Conservation (phyloP, 2,888 invertebrate genomes). For the Drosophila affinis region DNA sequence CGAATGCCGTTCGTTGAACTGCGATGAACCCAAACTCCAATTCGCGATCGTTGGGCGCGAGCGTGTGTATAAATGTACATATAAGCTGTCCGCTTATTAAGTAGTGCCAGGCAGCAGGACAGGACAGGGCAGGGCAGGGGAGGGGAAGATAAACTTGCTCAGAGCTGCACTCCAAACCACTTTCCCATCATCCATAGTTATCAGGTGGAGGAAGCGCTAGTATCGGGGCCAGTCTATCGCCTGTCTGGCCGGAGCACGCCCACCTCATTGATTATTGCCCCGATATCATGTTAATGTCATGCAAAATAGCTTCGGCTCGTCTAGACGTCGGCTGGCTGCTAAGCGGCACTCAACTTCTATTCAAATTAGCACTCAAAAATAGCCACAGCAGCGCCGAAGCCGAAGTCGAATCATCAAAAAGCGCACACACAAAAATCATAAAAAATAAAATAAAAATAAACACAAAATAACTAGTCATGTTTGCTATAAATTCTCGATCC, state of each 20-base stretch:
- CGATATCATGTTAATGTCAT: conserved; percentile 53
- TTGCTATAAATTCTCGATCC: conserved; percentile 36
- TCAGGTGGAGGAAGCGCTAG: conserved; percentile 40
- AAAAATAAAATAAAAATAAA: conserved; percentile 9
- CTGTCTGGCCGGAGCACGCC: conserved; percentile 57
- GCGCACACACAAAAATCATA: neutral
- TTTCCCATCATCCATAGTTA: conserved; percentile 42
- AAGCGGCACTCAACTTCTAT: conserved; percentile 39
- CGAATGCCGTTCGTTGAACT: conserved; percentile 69
- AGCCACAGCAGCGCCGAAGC: conserved; percentile 13
- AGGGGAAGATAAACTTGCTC: conserved; percentile 51
- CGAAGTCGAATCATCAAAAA: conserved; percentile 32
- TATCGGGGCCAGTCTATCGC: conserved; percentile 51
- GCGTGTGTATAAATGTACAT: conserved; percentile 63
- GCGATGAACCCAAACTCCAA: conserved; percentile 40
- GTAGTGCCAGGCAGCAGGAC: neutral
- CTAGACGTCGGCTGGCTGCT: conserved; percentile 37
- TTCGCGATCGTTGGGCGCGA: conserved; percentile 41
- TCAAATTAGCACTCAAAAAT: conserved; percentile 44
- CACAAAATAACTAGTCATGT: conserved; percentile 31
- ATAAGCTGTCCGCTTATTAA: conserved; percentile 33
- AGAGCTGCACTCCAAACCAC: conserved; percentile 34
- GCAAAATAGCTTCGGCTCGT: conserved; percentile 45
- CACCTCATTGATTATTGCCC: conserved; percentile 35
- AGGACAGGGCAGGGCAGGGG: neutral